Evolutionary conservation across 2,797 vertebrate species (phyloP).

Genomic region (Danio kyathit): DNA sequence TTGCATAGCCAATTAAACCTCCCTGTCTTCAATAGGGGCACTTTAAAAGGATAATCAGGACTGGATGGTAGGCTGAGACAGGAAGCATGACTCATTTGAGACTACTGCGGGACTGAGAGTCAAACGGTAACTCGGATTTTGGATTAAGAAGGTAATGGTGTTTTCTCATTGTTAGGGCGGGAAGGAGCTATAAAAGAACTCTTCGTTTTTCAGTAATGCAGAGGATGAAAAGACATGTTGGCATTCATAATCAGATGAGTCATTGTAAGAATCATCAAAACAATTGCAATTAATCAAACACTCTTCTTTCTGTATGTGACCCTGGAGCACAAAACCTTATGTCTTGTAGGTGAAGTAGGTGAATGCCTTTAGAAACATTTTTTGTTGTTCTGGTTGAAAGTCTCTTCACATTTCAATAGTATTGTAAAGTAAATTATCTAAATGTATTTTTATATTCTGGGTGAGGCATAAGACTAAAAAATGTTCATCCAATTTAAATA

Average conservation of each 20-base stretch:
- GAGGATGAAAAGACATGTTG: not conserved
- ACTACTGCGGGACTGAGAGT: conserved; percentile 14
- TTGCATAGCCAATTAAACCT: conserved; percentile 74
- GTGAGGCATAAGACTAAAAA: too few relatives aligned
- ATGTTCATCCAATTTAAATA: too few relatives aligned
- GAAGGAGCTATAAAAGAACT: not conserved
- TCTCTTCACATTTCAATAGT: too few relatives aligned
- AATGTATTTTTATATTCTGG: too few relatives aligned
- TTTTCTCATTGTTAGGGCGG: not conserved
- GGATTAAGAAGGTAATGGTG: conserved; percentile 3
- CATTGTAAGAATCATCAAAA: not conserved
- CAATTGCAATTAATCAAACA: not conserved
- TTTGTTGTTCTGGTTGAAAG: too few relatives aligned
- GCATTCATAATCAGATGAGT: not conserved
- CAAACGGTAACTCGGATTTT: conserved; percentile 10
- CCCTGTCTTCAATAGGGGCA: conserved; percentile 58
- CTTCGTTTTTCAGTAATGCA: not conserved
- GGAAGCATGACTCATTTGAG: conserved; percentile 51
- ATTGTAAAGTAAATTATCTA: too few relatives aligned
- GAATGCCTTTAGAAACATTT: too few relatives aligned
- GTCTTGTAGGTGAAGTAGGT: too few relatives aligned
- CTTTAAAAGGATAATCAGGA: conserved; percentile 65
- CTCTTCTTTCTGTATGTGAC: too few relatives aligned
- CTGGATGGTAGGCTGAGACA: conserved; percentile 38
- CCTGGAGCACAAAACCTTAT: too few relatives aligned